Conservation (phyloP, 1,140 invertebrate species). For the Atopsyche davidsoni region DNA sequence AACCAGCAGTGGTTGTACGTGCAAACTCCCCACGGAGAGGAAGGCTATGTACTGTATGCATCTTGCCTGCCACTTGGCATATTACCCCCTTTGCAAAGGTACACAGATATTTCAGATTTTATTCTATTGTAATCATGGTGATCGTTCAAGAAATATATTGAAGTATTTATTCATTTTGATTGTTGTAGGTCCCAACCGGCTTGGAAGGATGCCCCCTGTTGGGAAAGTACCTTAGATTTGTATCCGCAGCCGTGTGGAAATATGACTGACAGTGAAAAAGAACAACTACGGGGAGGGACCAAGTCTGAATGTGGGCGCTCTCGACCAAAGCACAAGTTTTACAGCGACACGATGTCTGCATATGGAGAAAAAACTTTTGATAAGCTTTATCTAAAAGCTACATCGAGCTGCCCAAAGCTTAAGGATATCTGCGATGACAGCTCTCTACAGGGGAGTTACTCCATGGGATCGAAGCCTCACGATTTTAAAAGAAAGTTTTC, state of each 20-base stretch:
- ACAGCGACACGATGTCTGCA: conserved; percentile 44
- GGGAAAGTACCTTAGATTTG: conserved; percentile 72
- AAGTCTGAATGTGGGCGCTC: conserved; percentile 50
- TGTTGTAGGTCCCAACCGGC: conserved; percentile 35
- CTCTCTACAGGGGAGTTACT: conserved; percentile 8
- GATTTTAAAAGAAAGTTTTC: conserved; percentile 21
- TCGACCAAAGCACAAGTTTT: conserved; percentile 37
- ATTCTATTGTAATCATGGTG: no score
- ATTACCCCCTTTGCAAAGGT: conserved; percentile 40
- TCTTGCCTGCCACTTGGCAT: conserved; percentile 71
- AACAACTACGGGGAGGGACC: conserved; percentile 49
- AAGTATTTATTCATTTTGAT: no score
- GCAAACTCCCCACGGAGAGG: conserved; percentile 71
- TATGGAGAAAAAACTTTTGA: conserved; percentile 63
- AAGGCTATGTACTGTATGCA: conserved; percentile 70
- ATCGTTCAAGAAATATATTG: no score
- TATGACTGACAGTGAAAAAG: conserved; percentile 67
- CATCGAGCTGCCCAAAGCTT: conserved; percentile 39
- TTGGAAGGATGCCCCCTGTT: conserved; percentile 57
- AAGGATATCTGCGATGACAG: conserved; percentile 21
- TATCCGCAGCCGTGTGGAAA: conserved; percentile 68
- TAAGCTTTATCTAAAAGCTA: conserved; percentile 58
- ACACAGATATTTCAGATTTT: not conserved
- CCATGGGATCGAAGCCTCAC: conserved; percentile 7
- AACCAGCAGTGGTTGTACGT: conserved; percentile 77